These are phyloP conservation scores for Chaetodon auriga DNA, from an alignment of 2,113 vertebrate genomes.

Conservation along the genomic window DNA sequence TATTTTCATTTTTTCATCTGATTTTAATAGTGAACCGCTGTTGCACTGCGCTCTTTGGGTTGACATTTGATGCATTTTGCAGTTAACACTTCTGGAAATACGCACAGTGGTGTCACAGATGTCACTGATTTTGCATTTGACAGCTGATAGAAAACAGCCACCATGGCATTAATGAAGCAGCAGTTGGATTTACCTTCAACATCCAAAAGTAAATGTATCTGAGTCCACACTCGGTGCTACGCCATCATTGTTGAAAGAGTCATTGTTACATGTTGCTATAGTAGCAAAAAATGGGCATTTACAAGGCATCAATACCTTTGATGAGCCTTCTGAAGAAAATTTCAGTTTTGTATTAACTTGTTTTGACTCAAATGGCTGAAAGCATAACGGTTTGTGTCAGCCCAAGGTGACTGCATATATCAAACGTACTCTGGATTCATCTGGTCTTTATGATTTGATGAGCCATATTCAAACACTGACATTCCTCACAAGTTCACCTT, in stretches of 20 bases:
- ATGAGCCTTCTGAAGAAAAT: neutral
- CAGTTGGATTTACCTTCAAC: neutral
- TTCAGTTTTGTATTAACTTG: neutral
- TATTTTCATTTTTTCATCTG: neutral
- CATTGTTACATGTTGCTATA: neutral
- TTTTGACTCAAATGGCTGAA: neutral
- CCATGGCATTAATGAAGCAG: too few relatives aligned
- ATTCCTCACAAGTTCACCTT: conserved; percentile 58
- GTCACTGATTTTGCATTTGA: neutral
- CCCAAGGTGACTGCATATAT: conserved; percentile 6
- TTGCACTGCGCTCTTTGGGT: neutral
- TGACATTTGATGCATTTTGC: neutral
- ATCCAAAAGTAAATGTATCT: neutral
- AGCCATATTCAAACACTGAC: conserved; percentile 66
- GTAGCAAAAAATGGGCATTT: neutral
- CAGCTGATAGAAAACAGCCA: neutral
- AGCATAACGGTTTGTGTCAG: neutral
- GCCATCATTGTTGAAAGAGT: neutral
- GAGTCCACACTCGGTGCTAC: neutral
- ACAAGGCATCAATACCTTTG: too few relatives aligned
- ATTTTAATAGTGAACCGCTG: neutral
- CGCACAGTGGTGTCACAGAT: neutral
- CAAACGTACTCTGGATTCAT: conserved; percentile 21
- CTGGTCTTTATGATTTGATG: conserved; percentile 25
- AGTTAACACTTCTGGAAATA: neutral